A percentile compares a stretch with the other conserved stretches of the same genome.
Conservation (phyloP, 2,113 vertebrate species). For the Microtus ochrogaster region DNA sequence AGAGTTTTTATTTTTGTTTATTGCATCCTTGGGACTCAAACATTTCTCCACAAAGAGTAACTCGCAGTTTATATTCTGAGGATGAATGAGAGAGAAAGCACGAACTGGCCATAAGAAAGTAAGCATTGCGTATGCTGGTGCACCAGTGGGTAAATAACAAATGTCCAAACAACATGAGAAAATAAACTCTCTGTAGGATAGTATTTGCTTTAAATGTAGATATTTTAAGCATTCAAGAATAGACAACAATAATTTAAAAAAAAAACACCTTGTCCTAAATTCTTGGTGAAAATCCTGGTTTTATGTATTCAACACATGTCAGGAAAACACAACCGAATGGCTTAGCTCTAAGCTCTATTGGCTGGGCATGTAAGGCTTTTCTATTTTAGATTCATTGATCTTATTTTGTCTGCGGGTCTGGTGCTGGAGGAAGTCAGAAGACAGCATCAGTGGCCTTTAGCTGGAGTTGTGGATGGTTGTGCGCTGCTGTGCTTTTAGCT, state of each 20-base stretch:
- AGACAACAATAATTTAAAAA: constrained; percentile 17
- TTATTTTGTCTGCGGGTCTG: background rate
- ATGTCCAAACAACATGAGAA: constrained; percentile 15
- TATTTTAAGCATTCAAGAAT: background rate
- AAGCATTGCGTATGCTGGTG: background rate
- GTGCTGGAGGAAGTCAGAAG: background rate
- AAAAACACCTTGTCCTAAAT: background rate
- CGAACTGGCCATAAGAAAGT: background rate
- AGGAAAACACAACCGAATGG: background rate
- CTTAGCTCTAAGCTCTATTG: background rate
- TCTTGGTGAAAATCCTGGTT: background rate
- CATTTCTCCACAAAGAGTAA: background rate
- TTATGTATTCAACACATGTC: constrained; percentile 6
- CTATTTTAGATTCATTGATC: background rate
- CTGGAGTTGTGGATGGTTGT: background rate
- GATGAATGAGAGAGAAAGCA: constrained; percentile 31
- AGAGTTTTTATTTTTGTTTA: constrained; percentile 50
- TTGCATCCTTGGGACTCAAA: background rate
- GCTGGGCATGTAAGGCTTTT: background rate
- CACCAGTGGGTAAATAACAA: background rate
- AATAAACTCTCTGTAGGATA: background rate
- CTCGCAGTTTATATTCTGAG: constrained; percentile 17
- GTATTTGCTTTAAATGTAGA: constrained; percentile 8
- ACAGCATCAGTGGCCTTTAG: background rate
- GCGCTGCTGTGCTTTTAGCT: background rate